Evolutionary conservation across 2,888 invertebrate species (phyloP).

Genomic region (Nipponacmea schrenckii): DNA sequence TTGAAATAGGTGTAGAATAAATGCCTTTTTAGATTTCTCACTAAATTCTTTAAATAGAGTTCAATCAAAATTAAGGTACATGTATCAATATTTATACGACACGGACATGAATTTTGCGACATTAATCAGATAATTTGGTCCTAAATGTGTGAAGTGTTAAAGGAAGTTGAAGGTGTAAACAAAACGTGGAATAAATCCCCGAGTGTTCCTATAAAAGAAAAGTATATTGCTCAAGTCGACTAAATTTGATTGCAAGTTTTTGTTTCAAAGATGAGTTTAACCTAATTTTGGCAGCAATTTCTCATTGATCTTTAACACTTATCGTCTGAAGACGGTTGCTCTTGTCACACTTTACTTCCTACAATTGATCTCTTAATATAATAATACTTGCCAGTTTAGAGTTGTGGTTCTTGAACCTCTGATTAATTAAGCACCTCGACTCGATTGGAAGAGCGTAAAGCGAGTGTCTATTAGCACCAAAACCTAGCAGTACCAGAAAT

Average conservation of each 20-base stretch:
- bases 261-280: not conserved
- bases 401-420: slow-evolving; percentile 4
- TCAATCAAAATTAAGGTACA: too few species aligned
- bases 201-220: too few species aligned
- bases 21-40: too few species aligned
- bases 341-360: slow-evolving; percentile 3
- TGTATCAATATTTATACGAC: too few species aligned
- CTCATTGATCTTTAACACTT: slow-evolving; percentile 1
- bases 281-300: slow-evolving; percentile 1
- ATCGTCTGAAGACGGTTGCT: not conserved
- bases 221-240: not conserved
- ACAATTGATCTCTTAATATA: slow-evolving; percentile 7
- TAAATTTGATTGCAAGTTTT: slow-evolving; percentile 6
- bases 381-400: slow-evolving; percentile 1
- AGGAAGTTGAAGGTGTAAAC: too few species aligned
- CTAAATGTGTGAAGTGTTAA: too few species aligned
- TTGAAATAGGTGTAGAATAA: too few species aligned
- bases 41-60: too few species aligned
- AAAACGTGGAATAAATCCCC: too few species aligned
- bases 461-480: not conserved
- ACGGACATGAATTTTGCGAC: too few species aligned
- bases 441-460: not conserved
- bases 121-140: too few species aligned
- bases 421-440: slow-evolving; percentile 1
- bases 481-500: slow-evolving; percentile 1